These are phyloP conservation scores for Eulemur mongoz DNA, from an alignment of 2,797 vertebrate genomes.

Conservation along the genomic window DNA sequence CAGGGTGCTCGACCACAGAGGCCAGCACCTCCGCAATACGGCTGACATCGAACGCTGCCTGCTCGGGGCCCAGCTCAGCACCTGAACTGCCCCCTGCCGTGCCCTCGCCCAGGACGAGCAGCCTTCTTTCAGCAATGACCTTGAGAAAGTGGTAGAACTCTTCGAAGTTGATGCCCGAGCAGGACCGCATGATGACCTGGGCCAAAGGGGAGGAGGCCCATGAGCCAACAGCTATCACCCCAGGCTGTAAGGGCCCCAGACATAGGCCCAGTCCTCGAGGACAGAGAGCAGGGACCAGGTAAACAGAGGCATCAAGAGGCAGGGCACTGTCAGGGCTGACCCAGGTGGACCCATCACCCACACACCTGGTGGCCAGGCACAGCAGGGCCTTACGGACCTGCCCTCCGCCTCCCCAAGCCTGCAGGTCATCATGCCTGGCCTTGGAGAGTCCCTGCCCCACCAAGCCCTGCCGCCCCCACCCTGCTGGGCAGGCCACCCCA, in stretches of 20 bases:
- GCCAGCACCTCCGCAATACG: conserved; percentile 91
- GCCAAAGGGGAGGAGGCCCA: neutral
- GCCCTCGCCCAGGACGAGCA: conserved; percentile 85
- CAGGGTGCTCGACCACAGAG: conserved; percentile 91
- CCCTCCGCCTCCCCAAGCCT: too few species aligned
- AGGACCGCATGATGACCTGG: conserved; percentile 96
- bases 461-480: too few species aligned
- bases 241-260: neutral
- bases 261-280: neutral
- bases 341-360: neutral
- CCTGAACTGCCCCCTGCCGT: conserved; percentile 69
- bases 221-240: neutral
- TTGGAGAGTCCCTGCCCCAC: neutral
- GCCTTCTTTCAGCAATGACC: conserved; percentile 90
- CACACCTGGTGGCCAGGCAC: neutral
- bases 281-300: neutral
- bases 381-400: neutral
- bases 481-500: conserved; percentile 66
- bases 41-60: conserved; percentile 93
- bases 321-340: neutral
- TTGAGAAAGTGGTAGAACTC: conserved; percentile 95
- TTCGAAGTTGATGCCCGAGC: conserved; percentile 93
- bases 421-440: too few species aligned
- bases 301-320: neutral
- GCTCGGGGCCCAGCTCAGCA: conserved; percentile 88